These are phyloP conservation scores for Takifugu rubripes DNA, from an alignment of 2,797 vertebrate genomes.

Conservation along the genomic window DNA sequence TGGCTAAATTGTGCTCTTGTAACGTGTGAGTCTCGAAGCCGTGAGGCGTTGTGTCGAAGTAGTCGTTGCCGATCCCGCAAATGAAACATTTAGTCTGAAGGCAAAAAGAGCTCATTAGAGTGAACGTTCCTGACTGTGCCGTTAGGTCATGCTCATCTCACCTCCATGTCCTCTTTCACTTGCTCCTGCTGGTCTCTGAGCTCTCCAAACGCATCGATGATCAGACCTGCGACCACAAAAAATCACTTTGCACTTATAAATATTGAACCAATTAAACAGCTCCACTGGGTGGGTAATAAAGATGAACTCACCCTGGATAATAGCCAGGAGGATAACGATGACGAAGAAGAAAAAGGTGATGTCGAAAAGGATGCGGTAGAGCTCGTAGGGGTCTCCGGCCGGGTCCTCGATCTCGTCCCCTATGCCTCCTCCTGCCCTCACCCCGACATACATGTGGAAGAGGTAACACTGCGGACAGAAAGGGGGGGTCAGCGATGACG, in stretches of 20 bases:
- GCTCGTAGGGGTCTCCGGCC: conserved; percentile 95
- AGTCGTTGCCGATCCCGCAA: conserved; percentile 98
- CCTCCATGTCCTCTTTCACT: conserved; percentile 99
- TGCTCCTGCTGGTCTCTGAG: conserved; percentile 98
- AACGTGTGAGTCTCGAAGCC: conserved; percentile 98
- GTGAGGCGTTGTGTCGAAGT: conserved; percentile 96
- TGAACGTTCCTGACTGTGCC: not conserved
- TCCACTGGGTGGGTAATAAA: too few relatives aligned
- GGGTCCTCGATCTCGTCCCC: conserved; percentile 99
- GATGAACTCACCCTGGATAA: conserved; percentile 87
- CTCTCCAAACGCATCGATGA: conserved; percentile 98
- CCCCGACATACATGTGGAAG: conserved; percentile 99
- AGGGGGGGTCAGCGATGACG: not conserved
- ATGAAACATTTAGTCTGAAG: conserved; percentile 98
- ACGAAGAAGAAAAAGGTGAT: conserved; percentile 99
- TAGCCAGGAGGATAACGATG: conserved; percentile 97
- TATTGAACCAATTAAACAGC: too few relatives aligned
- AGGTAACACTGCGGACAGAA: conserved; percentile 85
- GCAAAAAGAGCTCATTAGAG: conserved; percentile 15
- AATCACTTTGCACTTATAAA: not conserved
- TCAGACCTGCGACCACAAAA: conserved; percentile 82
- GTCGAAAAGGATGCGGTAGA: conserved; percentile 97
- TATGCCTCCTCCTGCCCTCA: conserved; percentile 96
- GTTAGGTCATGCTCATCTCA: conserved; percentile 46
- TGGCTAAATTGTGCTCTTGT: conserved; percentile 99